Evolutionary conservation across 2,888 invertebrate genomes (phyloP), one percentile per base, ranked within the genome.

Genomic region (Yponomeuta malinellus): DNA sequence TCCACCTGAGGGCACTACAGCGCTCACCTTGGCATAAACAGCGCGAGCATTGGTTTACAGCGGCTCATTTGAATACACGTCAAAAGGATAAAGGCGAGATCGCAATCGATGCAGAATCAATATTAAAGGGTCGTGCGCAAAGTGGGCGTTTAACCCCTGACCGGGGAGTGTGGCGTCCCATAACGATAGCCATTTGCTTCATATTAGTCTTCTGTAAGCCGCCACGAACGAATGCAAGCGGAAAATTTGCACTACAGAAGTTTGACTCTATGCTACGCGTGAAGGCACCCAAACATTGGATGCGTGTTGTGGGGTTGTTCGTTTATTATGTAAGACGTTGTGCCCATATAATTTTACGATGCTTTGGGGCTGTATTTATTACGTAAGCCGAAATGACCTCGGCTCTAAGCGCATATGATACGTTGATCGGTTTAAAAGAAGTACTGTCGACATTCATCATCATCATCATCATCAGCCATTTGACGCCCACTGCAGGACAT

Each of bases 91-190:
- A 81, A 77, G 75, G 73, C 75, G 71, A 79, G 80, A 86, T 87
- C 80, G 79, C 75, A 78, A 83, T 88, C 86, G 84, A 84, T 83
- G 83, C 80, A 88, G 84, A 90, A 90, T 90, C 90, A 90, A 90
- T 90, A 89, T 82, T 81, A 79, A 83, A 85, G 85, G 84, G 83
- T 89, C 89, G 89, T 88, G 89, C 84, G 79, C 87, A 86, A 89
- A 90, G 88, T 90, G 88, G 87, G 87, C 81, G 88, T 90, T 90
- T 90, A 89, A 89, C 90, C 90, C 87, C 76, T 84, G 86, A 84
- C 88, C 67, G 67, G 37, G 65, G 31, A 65, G 65, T 65, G 29
- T 65, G 29, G 67, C 67, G 67, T 37, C 15, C 15, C 52, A 59
- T 65, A 65, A 65, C 65, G 33, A 65, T 71, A 68, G 71, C 59